Evolutionary conservation across 2,797 vertebrate genomes (phyloP).

Genomic region (Cynodonichthys magdalenae): DNA sequence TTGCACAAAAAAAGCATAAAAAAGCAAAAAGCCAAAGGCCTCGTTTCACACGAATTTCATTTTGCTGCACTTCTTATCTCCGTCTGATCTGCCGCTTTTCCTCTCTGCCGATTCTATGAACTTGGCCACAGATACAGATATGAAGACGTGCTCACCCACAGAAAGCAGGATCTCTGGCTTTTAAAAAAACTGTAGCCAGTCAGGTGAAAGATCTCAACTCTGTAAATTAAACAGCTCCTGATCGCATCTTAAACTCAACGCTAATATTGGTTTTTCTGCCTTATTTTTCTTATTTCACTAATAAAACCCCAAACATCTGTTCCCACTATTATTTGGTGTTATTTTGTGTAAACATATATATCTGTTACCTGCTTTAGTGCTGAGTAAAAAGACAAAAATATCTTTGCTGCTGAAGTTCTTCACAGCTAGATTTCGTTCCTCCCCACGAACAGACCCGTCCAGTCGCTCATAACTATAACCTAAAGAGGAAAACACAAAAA

Average conservation of each 20-base stretch:
- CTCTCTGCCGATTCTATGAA: constrained; percentile 31
- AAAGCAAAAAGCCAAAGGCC: not conserved
- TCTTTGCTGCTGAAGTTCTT: constrained; percentile 91
- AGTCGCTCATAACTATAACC: constrained; percentile 94
- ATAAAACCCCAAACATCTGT: not conserved
- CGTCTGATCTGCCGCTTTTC: constrained; percentile 42
- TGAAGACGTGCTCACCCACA: not conserved
- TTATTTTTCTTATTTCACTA: no score
- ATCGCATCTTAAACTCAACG: no score
- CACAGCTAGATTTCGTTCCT: constrained; percentile 91
- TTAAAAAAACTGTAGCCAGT: constrained; percentile 3
- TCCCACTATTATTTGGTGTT: not conserved
- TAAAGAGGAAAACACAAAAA: constrained; percentile 49
- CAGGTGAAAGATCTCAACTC: not conserved
- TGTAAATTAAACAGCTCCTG: not conserved
- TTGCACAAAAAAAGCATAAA: not conserved
- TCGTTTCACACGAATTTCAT: constrained; percentile 25
- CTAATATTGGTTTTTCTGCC: no score
- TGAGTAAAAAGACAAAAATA: constrained; percentile 91
- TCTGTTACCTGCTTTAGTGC: constrained; percentile 89
- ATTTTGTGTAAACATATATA: not conserved
- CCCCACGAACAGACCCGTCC: constrained; percentile 92
- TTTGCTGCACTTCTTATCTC: constrained; percentile 53
- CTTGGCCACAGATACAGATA: constrained; percentile 2
- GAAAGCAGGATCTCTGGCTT: not conserved